Base-by-base conservation (phyloP, 2,797 vertebrate genomes). In the Poecilia gillii region DNA sequence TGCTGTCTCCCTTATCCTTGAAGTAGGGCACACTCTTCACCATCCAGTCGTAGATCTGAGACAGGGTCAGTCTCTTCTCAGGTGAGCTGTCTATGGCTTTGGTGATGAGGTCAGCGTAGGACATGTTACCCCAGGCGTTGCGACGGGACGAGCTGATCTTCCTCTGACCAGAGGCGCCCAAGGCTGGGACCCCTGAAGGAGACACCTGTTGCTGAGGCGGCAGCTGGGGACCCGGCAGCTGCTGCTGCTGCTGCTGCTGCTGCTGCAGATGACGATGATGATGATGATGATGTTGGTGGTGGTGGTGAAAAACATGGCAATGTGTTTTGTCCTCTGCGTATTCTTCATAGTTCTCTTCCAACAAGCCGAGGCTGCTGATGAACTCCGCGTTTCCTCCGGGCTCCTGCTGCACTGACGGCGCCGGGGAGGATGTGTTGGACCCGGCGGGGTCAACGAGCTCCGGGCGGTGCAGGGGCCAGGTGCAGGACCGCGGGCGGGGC, bases 41-140 rank as follows among this genome's bases (percentile, higher is more conserved):
- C 98, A 99, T 99, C 98, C 98, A 99, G 94, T 99, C 98, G 93
- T 99, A 99, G 83, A 99, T 99, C 96, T 99, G 98, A 20, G 97
- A 97, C 87, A 99, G 94, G 0, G 98, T 99, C 85, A 99, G 97
- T 43, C 98, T 95, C 96, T 98, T 98, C 94, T 99, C 98, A 0
- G 98, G 97, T 47, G 98, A 97, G 94, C 97, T 98, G 92, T 99
- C 97, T 90, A 99, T 99, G 62, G 98, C 98, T 92, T 97, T 97
- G 81, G 97, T 98, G 93, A 99, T 99, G 91, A 99, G 97, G 93
- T 99, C 98, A 1, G 98, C 98, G 88, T 99, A 99, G 5, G 98
- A 99, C 96, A 99, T 96, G 96, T 99, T 99, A 77, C 98, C 98
- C 98, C 98, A 99, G 51, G 98, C 98, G 94, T 99, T 99, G 18